phyloP scores from a whole-genome alignment of 2,797 vertebrate genomes.

The Galaxias olidus region DNA sequence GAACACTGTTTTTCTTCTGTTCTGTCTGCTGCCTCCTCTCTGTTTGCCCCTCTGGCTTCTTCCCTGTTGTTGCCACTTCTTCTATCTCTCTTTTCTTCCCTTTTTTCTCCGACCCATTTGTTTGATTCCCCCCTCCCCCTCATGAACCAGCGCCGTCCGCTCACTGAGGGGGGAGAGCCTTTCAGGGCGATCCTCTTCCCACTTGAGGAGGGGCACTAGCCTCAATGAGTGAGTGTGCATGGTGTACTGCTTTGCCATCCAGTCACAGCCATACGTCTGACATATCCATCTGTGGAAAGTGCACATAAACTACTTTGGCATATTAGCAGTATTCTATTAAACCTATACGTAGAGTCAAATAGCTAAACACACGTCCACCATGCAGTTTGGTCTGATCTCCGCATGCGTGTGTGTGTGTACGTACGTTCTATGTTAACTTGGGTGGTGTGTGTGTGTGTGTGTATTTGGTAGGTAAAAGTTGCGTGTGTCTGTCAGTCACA shows the following conservation, averaged over 20 bases:
- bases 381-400: not conserved
- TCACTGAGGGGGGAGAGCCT: conserved; percentile 58
- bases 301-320: too few relatives aligned
- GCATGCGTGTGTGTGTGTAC: not conserved
- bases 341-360: too few relatives aligned
- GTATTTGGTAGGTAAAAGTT: too few relatives aligned
- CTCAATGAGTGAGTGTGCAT: conserved; percentile 74
- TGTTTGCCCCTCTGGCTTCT: conserved; percentile 21
- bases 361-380: not conserved
- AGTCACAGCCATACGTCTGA: conserved; percentile 33
- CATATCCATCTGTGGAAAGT: conserved; percentile 2
- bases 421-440: too few relatives aligned
- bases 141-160: conserved; percentile 38
- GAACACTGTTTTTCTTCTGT: conserved; percentile 20
- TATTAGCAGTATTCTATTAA: too few relatives aligned
- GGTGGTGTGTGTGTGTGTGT: too few relatives aligned
- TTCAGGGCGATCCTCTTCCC: conserved; percentile 53
- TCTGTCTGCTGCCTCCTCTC: conserved; percentile 5
- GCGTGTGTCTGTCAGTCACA: conserved; percentile 10
- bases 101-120: not conserved
- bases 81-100: conserved; percentile 22
- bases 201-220: conserved; percentile 69
- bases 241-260: conserved; percentile 28
- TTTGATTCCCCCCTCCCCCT: conserved; percentile 18
- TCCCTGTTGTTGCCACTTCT: conserved; percentile 18